A percentile compares a stretch with the other conserved stretches of the same genome.
phyloP scores from a whole-genome alignment of 2,888 invertebrate genomes.

The Hyalella azteca region DNA sequence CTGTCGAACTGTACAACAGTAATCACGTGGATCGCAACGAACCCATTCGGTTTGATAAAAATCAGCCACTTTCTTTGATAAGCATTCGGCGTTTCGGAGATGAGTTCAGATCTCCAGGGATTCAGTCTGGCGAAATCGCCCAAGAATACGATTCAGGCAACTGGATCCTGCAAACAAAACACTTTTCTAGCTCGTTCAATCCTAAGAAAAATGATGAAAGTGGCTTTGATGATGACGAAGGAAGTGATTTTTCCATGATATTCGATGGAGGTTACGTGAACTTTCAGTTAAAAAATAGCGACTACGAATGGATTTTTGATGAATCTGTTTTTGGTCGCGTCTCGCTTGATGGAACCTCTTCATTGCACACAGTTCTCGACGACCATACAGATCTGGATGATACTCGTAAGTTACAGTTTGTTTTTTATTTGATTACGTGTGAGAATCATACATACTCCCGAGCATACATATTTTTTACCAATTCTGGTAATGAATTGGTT shows the following conservation, averaged over 20 bases:
- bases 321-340: conserved; percentile 6
- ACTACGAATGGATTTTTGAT: conserved; percentile 22
- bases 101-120: neutral
- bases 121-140: neutral
- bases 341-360: neutral
- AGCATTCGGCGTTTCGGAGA: conserved; percentile 4
- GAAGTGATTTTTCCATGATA: neutral
- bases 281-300: neutral
- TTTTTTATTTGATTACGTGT: no score
- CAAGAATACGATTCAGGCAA: neutral
- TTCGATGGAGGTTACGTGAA: conserved; percentile 17
- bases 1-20: neutral
- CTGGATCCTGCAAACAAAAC: neutral
- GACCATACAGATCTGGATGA: no score
- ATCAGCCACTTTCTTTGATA: neutral
- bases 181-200: neutral
- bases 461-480: no score
- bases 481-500: no score
- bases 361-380: neutral
- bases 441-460: no score
- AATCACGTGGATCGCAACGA: neutral
- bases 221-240: neutral
- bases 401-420: no score
- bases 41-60: neutral
- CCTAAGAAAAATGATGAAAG: neutral